A percentile compares a stretch with the other conserved stretches of the same genome.
Evolutionary conservation across 2,113 vertebrate genomes (phyloP).

Genomic region (Eulacestoma nigropectus): DNA sequence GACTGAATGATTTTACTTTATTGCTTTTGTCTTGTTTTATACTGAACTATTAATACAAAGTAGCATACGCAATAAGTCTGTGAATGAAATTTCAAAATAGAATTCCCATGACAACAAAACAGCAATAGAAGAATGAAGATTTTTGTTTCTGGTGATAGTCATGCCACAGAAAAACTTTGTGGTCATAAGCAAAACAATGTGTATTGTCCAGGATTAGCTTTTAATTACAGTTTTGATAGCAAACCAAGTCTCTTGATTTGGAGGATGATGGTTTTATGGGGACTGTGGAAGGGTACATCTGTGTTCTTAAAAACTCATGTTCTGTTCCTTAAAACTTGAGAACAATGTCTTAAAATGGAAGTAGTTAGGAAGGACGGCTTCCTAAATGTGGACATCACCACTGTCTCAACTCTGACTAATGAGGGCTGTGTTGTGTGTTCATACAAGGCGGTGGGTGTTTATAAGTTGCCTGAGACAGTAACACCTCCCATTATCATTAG

Average conservation of each 20-base stretch:
- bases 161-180: neutral
- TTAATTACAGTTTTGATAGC: neutral
- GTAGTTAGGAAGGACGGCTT: neutral
- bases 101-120: neutral
- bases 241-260: neutral
- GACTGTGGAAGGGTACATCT: neutral
- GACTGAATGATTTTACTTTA: constrained; percentile 18
- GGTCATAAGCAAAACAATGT: neutral
- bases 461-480: neutral
- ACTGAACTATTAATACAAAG: constrained; percentile 7
- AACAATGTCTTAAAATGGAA: neutral
- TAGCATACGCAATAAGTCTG: neutral
- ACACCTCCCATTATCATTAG: neutral
- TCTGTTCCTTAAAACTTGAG: neutral
- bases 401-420: neutral
- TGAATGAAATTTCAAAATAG: neutral
- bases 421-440: neutral
- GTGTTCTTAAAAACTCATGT: neutral
- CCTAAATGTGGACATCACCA: neutral
- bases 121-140: neutral
- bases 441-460: neutral
- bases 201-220: neutral
- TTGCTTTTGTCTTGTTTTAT: constrained; percentile 41
- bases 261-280: neutral
- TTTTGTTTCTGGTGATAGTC: neutral